Percentiles rank a stretch among this genome's conserved stretches.
phyloP scores from a whole-genome alignment of 2,113 vertebrate genomes.

The Hippolais icterina region DNA sequence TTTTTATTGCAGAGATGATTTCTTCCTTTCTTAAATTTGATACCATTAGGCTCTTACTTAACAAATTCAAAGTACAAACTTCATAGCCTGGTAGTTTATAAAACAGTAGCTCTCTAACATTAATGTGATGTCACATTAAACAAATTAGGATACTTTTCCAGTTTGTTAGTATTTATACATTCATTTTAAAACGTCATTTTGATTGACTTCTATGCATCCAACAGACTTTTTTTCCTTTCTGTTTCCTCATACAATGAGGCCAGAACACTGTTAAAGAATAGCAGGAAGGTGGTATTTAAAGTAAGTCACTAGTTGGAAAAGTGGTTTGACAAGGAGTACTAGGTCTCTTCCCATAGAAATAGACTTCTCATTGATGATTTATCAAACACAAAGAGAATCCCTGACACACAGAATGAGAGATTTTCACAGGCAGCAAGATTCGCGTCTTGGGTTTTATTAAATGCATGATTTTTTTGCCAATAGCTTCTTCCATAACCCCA shows the following conservation, averaged over 20 bases:
- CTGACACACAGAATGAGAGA: background rate
- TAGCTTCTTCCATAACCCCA: background rate
- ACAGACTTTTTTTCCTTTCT: background rate
- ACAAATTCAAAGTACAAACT: background rate
- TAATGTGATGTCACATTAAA: background rate
- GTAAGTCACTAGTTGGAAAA: background rate
- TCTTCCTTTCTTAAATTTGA: background rate
- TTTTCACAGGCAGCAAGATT: background rate
- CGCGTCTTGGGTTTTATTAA: rapidly evolving
- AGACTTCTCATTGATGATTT: background rate
- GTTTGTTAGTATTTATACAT: background rate
- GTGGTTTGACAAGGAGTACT: background rate
- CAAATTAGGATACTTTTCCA: background rate
- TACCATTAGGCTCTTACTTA: background rate
- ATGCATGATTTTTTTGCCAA: background rate
- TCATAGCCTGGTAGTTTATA: background rate
- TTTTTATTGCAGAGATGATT: background rate
- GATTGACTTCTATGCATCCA: rapidly evolving
- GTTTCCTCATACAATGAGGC: background rate
- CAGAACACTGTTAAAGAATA: background rate
- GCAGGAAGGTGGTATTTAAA: background rate
- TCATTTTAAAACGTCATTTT: background rate
- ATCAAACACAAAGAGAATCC: background rate
- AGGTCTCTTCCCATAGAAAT: background rate
- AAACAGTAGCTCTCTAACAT: background rate